A percentile compares a stretch with the other conserved stretches of the same genome.
These are phyloP conservation scores for Pilophorus perplexus DNA, from an alignment of 2,888 invertebrate genomes.

Conservation along the genomic window DNA sequence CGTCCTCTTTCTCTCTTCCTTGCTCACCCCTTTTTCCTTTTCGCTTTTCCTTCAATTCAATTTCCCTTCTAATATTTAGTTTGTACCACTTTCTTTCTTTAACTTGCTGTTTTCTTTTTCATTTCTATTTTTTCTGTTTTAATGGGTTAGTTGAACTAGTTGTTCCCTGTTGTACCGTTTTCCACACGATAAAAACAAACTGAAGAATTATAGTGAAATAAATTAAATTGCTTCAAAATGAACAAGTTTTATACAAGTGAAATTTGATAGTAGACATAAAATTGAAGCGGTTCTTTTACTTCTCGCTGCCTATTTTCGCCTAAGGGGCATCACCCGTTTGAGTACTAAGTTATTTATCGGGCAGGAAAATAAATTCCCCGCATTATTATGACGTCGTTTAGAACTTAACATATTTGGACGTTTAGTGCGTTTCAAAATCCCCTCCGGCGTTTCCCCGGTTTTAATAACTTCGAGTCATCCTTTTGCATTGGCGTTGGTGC, in stretches of 20 bases:
- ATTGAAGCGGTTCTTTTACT: no score
- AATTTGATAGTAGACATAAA: no score
- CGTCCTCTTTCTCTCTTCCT: constrained; percentile 24
- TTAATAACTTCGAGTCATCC: constrained; percentile 8
- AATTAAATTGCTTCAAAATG: no score
- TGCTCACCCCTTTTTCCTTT: constrained; percentile 29
- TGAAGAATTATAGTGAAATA: no score
- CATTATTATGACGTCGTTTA: constrained; percentile 2
- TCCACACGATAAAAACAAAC: no score
- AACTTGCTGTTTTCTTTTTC: constrained; percentile 22
- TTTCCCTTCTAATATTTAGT: constrained; percentile 46
- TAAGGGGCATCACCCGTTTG: no score
- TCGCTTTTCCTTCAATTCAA: constrained; percentile 43
- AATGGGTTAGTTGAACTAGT: no score
- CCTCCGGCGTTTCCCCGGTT: not conserved
- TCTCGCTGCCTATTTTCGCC: no score
- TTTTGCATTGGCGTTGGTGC: not conserved
- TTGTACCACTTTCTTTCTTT: constrained; percentile 41
- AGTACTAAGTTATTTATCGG: no score
- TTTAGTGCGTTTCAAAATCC: constrained; percentile 1
- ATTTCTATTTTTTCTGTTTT: constrained; percentile 15
- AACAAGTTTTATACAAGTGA: no score
- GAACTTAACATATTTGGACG: not conserved
- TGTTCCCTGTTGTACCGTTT: no score
- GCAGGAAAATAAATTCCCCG: constrained; percentile 5